Evolutionary conservation across 2,888 invertebrate genomes (phyloP), one percentile per base, ranked within the genome.

Genomic region (Epinotia brunnichana): DNA sequence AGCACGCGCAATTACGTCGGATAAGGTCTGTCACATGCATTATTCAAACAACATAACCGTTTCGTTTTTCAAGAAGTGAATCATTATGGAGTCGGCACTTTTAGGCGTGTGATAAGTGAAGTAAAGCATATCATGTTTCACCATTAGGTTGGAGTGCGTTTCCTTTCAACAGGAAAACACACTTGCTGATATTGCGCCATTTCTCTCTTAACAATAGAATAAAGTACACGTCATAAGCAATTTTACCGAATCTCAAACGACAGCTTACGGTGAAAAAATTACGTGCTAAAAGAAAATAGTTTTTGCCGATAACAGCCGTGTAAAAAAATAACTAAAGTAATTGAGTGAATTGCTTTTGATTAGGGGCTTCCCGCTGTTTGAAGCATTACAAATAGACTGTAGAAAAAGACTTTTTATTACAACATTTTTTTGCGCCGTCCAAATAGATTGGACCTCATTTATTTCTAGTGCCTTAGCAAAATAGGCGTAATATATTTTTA

Each of bases 391-490:
- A 60, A 60, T 54, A 69, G 19, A 11, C 41, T 39, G 15, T 19
- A 11, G 15, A 54, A 62, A 29, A 62, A 54, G 15, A 39, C 21
- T 35, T 54, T 56, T 17, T 4, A 35, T 63, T 29, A 11, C 29
- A 24, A 17, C 21, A 39, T n/a, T 53, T 51, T 53, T 60, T 19
- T 19, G 13, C 54, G 54, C 21, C 60, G n/a, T 66, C 54, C 10
- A 19, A 66, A 53, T 41, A 66, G 13, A 56, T 72, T 56, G 61
- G 56, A 17, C 35, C 61, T 54, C 56, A 61, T 72, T 68, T 68
- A 62, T 72, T 60, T 54, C 41, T 68, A 57, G 61, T 61, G 19
- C 29, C 60, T 51, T 71, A 21, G 17, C 44, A 44, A 35, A 56
- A 62, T 62, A 68, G 53, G 17, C n/a, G 35, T 56, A 24, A 62